phyloP scores from a whole-genome alignment of 2,888 invertebrate genomes.

The Philaethria dido region DNA sequence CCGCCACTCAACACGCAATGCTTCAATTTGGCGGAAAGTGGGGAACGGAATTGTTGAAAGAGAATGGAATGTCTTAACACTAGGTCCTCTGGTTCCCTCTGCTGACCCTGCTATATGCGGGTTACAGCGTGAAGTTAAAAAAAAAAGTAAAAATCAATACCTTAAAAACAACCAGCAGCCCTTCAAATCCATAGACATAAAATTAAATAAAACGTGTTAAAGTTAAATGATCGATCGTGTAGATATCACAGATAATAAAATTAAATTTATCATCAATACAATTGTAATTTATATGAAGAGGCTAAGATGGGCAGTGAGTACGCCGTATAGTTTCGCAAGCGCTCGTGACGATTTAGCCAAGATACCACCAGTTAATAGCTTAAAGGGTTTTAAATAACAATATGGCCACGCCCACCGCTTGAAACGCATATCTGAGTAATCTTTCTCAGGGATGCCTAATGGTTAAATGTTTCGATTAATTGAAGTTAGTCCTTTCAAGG shows the following conservation, averaged over 20 bases:
- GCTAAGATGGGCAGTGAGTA: constrained; percentile 41
- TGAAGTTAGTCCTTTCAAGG: constrained; percentile 62
- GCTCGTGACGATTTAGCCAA: constrained; percentile 65
- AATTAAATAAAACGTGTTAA: constrained; percentile 12
- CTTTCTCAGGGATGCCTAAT: constrained; percentile 70
- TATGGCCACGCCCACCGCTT: constrained; percentile 69
- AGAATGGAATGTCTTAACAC: too few relatives aligned
- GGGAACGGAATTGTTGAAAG: too few relatives aligned
- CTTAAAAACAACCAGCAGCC: background rate
- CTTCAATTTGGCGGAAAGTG: too few relatives aligned
- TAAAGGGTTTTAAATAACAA: constrained; percentile 76
- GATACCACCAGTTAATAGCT: constrained; percentile 66
- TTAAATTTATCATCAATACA: constrained; percentile 33
- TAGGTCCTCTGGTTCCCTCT: too few relatives aligned
- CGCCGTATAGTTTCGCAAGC: constrained; percentile 45
- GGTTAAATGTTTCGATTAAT: constrained; percentile 48
- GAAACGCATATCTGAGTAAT: constrained; percentile 64
- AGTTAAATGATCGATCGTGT: constrained; percentile 16
- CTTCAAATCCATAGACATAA: background rate
- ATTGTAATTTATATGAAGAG: constrained; percentile 37
- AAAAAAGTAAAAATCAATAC: background rate
- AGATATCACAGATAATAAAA: constrained; percentile 30
- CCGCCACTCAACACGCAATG: too few relatives aligned
- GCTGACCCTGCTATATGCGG: too few relatives aligned
- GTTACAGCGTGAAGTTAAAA: too few relatives aligned